phyloP scores from a whole-genome alignment of 1,140 invertebrate genomes.

The Gonatopus flavifemur region DNA sequence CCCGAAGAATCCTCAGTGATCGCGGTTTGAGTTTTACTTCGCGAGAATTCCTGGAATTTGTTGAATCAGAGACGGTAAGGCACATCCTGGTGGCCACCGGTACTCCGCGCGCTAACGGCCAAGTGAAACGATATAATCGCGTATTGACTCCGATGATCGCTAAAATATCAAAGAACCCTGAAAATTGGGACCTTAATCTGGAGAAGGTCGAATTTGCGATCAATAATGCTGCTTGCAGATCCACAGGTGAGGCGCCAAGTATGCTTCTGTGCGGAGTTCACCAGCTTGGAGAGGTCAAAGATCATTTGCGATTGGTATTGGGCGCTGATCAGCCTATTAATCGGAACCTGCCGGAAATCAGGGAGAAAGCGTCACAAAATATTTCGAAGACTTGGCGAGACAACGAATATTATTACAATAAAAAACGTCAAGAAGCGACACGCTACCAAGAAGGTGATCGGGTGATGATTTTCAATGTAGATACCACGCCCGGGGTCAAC shows the following conservation, averaged over 20 bases:
- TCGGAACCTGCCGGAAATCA: background rate
- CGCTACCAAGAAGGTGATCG: background rate
- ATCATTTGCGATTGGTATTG: background rate
- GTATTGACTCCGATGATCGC: background rate
- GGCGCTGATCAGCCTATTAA: background rate
- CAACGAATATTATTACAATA: background rate
- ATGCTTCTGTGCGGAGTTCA: conserved; percentile 6
- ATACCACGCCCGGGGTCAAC: background rate
- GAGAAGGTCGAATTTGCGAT: background rate
- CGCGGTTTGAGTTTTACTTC: background rate
- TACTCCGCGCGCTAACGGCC: no score
- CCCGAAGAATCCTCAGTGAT: background rate
- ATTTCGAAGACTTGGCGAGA: background rate
- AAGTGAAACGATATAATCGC: background rate
- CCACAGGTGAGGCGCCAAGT: conserved; percentile 1
- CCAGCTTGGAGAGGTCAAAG: background rate
- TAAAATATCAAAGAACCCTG: background rate
- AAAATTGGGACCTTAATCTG: background rate
- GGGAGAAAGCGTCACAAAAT: background rate
- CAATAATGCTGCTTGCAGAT: background rate
- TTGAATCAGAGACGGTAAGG: background rate
- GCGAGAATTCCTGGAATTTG: background rate
- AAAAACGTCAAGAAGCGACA: background rate
- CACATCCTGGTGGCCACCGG: background rate
- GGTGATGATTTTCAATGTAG: background rate